phyloP scores from a whole-genome alignment of 1,140 invertebrate genomes.

The Drosophila tsacasi region DNA sequence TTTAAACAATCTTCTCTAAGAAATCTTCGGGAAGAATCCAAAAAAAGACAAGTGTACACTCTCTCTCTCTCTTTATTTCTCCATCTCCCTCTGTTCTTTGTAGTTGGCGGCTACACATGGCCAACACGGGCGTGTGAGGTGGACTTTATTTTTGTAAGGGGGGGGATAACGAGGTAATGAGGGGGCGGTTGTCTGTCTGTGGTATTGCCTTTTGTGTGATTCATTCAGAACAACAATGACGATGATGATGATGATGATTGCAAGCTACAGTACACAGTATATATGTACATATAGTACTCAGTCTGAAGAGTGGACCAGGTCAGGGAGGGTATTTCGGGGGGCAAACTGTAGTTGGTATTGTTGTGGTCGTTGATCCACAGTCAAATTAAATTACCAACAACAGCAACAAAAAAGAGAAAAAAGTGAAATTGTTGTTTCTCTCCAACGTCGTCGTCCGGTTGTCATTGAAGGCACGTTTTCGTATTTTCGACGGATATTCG shows the following conservation, averaged over 20 bases:
- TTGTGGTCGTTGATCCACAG: constrained; percentile 70
- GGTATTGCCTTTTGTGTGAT: constrained; percentile 68
- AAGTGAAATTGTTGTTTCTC: constrained; percentile 76
- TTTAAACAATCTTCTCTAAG: not conserved
- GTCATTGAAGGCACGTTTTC: constrained; percentile 57
- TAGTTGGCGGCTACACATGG: constrained; percentile 10
- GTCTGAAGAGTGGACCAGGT: constrained; percentile 10
- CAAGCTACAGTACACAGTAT: constrained; percentile 24
- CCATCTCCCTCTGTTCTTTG: not conserved
- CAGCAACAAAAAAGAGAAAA: constrained; percentile 31
- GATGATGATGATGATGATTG: constrained; percentile 54
- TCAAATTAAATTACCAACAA: constrained; percentile 77
- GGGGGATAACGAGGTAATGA: not conserved
- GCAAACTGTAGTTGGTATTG: constrained; percentile 24
- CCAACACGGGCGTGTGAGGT: constrained; percentile 10
- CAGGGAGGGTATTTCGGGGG: constrained; percentile 5
- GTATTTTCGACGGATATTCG: constrained; percentile 70
- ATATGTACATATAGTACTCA: not conserved
- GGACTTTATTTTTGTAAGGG: not conserved
- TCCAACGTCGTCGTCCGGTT: constrained; percentile 66
- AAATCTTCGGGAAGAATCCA: not conserved
- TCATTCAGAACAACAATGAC: constrained; percentile 75
- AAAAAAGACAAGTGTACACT: constrained; percentile 4
- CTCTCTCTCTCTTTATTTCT: not conserved
- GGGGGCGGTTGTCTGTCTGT: constrained; percentile 11